Base-by-base conservation (phyloP, 2,888 invertebrate genomes). In the Noctuana brunneofusca region DNA sequence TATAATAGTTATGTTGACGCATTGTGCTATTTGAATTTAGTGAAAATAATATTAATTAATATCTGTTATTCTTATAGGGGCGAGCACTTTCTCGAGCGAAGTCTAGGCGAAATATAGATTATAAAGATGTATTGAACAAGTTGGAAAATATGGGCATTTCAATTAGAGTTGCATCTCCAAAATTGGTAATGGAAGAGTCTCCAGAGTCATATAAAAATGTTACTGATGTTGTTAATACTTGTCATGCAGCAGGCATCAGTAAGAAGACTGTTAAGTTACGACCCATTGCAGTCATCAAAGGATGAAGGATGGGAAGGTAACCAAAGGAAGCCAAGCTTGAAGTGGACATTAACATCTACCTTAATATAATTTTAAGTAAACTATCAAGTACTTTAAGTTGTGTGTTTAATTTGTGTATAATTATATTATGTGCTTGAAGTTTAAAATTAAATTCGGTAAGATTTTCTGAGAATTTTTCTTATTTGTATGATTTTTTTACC, bases 171-270 rank as follows among this genome's bases (percentile, higher is more conserved):
- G 99, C 99, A 8, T 99, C 99, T 11, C 99, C 99, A 0, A 99
- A 99, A 87, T 90, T 99, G 65, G 99, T 99, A 0, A 99, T 99
- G 99, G 99, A 99, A 90, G 99, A 99, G 92, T 98, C 99, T 3
- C 99, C 99, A 0, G 98, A 99, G 79, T 99, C 99, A 0, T 99
- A 99, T 86, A 99, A 99, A 89, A 98, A 99, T 92, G 99, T 99
- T 0, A 99, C 98, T 0, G 99, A 99, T 92, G 99, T 99, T 8
- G 99, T 99, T 0, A 95, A 99, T 83, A 99, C 99, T 2, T 99
- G 99, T 76, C 98, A 99, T 83, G 95, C 95, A 20, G 99, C 98
- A 38, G 99, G 99, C 14, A 98, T 99, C 64, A 98, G 98, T 78
- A 97, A 97, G 81, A 99, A 99, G 83, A 95, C 97, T 75, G 96